Evolutionary conservation across 2,888 invertebrate species (phyloP).

Genomic region (Ceramica pisi): DNA sequence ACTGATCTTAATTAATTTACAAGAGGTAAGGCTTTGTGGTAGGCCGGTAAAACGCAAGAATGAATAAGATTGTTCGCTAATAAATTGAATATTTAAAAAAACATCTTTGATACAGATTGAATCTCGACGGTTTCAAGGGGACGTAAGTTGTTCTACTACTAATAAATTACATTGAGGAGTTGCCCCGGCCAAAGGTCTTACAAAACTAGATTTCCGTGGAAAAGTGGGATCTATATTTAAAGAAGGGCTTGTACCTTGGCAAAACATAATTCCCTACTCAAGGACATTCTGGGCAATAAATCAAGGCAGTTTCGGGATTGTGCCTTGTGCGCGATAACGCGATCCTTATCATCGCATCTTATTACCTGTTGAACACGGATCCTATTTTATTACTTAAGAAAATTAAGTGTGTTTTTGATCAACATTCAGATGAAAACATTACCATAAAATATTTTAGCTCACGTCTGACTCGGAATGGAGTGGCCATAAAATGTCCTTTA

Average conservation of each 20-base stretch:
- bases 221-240: conserved; percentile 47
- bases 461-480: conserved; percentile 11
- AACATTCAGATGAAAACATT: conserved; percentile 46
- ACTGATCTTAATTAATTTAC: conserved; percentile 53
- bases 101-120: conserved; percentile 30
- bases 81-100: conserved; percentile 48
- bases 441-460: conserved; percentile 37
- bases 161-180: conserved; percentile 50
- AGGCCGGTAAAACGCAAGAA: conserved; percentile 29
- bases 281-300: conserved; percentile 81
- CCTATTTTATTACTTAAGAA: conserved; percentile 74
- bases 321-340: conserved; percentile 79
- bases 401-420: conserved; percentile 64
- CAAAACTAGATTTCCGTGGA: conserved; percentile 43
- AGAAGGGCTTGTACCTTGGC: conserved; percentile 62
- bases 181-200: conserved; percentile 37
- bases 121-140: conserved; percentile 42
- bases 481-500: conserved; percentile 42
- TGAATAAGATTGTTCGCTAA: conserved; percentile 36
- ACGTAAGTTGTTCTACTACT: conserved; percentile 28
- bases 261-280: conserved; percentile 75
- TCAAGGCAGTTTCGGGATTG: conserved; percentile 81
- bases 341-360: conserved; percentile 83
- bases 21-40: conserved; percentile 38
- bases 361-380: conserved; percentile 83